A percentile compares a stretch with the other conserved stretches of the same genome.
phyloP scores from a whole-genome alignment of 2,113 vertebrate species.

The Brienomyrus longianalis region DNA sequence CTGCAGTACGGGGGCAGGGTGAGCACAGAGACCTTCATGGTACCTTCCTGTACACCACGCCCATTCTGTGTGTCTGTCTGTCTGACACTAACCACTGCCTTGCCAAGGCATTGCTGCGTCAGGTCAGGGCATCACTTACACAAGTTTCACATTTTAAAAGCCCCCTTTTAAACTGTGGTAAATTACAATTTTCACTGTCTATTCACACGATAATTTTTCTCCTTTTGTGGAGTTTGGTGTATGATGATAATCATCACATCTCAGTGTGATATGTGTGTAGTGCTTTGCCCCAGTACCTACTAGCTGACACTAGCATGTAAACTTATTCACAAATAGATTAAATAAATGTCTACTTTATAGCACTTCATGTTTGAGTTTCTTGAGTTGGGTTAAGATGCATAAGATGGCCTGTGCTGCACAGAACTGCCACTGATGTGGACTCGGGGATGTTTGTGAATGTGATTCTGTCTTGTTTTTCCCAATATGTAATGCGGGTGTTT shows the following conservation, averaged over 20 bases:
- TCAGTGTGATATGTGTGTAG: background rate
- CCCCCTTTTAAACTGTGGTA: background rate
- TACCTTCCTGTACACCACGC: constrained; percentile 71
- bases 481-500: background rate
- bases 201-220: background rate
- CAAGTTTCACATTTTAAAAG: background rate
- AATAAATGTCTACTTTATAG: background rate
- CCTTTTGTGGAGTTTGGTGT: background rate
- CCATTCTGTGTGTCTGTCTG: constrained; percentile 7
- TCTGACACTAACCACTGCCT: background rate
- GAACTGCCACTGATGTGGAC: background rate
- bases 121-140: background rate
- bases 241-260: background rate
- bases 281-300: background rate
- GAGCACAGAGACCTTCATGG: constrained; percentile 77
- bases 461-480: background rate
- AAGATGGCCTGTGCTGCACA: background rate
- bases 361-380: background rate
- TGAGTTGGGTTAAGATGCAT: background rate
- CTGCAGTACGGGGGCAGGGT: constrained; percentile 97
- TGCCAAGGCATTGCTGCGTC: background rate
- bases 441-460: background rate
- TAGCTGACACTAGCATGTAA: background rate
- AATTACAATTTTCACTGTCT: background rate
- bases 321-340: background rate